Conservation (phyloP, 1,140 invertebrate species). For the Drosophila tropicalis region DNA sequence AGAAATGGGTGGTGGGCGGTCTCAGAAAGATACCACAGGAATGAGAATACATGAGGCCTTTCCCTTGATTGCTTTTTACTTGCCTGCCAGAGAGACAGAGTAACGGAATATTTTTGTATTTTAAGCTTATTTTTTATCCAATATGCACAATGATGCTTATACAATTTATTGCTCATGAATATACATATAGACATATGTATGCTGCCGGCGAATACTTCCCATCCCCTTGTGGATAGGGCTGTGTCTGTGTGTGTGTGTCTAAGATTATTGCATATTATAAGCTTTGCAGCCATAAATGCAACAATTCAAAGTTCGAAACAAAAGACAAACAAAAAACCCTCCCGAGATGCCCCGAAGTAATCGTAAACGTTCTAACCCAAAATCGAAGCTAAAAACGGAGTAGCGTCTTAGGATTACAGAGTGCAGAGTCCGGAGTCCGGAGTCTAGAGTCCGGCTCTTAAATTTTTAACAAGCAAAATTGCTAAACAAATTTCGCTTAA, state of each 20-base stretch:
- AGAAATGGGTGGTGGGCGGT: neutral
- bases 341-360: slow-evolving; percentile 1
- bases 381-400: neutral
- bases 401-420: slow-evolving; percentile 14
- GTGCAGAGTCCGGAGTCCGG: slow-evolving; percentile 18
- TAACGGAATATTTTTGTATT: slow-evolving; percentile 76
- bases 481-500: slow-evolving; percentile 73
- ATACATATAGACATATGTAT: slow-evolving; percentile 69
- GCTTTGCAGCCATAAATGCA: slow-evolving; percentile 63
- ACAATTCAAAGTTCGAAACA: slow-evolving; percentile 51
- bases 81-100: slow-evolving; percentile 30
- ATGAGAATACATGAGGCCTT: slow-evolving; percentile 35
- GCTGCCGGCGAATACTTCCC: slow-evolving; percentile 25
- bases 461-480: slow-evolving; percentile 79
- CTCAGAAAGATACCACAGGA: neutral
- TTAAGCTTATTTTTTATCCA: slow-evolving; percentile 79
- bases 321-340: slow-evolving; percentile 40
- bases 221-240: neutral
- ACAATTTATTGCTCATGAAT: slow-evolving; percentile 78
- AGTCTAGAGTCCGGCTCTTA: slow-evolving; percentile 40
- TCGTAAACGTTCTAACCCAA: neutral
- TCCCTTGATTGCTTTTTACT: slow-evolving; percentile 27
- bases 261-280: slow-evolving; percentile 79
- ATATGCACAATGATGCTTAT: slow-evolving; percentile 82
- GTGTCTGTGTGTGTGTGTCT: slow-evolving; percentile 30